Conservation (phyloP, 2,113 vertebrate genomes). For the Helogale parvula region DNA sequence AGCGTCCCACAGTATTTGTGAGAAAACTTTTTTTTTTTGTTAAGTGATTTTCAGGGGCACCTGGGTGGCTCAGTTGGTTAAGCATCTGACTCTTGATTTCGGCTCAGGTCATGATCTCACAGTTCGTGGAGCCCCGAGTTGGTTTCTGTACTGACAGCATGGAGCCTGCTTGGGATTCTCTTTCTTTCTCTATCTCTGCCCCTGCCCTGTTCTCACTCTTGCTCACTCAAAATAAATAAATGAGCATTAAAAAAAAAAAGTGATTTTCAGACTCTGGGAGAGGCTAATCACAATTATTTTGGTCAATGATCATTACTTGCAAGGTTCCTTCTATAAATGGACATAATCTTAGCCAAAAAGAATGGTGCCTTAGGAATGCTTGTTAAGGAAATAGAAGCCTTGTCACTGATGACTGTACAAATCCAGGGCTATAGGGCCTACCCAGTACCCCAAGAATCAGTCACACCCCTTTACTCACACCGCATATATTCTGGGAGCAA, state of each 20-base stretch:
- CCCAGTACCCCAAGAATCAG: background rate
- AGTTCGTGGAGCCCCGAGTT: too few species aligned
- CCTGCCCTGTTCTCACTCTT: too few species aligned
- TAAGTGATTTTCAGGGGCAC: background rate
- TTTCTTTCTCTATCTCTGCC: too few species aligned
- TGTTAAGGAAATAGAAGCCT: constrained; percentile 54
- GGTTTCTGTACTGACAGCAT: too few species aligned
- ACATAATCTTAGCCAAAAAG: constrained; percentile 25
- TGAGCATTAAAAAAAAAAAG: background rate
- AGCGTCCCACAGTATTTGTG: background rate
- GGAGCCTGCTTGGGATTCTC: too few species aligned
- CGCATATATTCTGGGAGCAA: background rate
- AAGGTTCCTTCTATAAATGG: constrained; percentile 19
- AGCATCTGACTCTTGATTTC: too few species aligned
- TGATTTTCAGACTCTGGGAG: constrained; percentile 33
- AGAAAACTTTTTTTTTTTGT: background rate
- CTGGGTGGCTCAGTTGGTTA: too few species aligned
- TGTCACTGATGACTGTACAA: constrained; percentile 20
- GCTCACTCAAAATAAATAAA: background rate
- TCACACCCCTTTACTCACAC: background rate
- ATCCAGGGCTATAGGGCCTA: background rate
- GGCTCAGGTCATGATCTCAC: too few species aligned
- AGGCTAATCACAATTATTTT: constrained; percentile 33
- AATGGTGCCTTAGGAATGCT: constrained; percentile 46
- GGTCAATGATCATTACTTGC: constrained; percentile 53